A percentile compares a stretch with the other conserved stretches of the same genome.
phyloP scores from a whole-genome alignment of 2,797 vertebrate genomes.

The Loris lydekkerianus region DNA sequence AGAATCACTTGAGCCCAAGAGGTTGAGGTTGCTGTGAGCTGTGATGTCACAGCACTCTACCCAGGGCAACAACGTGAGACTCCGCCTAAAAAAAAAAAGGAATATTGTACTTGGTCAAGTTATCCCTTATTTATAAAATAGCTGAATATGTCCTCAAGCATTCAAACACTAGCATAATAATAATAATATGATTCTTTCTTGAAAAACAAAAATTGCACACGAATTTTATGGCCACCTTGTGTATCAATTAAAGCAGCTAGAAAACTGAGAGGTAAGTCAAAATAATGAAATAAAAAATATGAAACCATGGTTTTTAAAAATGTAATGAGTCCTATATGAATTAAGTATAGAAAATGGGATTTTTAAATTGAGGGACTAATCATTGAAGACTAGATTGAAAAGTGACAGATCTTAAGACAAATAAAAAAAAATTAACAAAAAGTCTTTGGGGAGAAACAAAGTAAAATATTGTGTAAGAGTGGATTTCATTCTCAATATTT shows the following conservation, averaged over 20 bases:
- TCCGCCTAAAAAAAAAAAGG: no score
- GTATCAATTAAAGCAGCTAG: slow-evolving; percentile 12
- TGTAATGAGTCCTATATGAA: neutral
- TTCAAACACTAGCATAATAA: slow-evolving; percentile 48
- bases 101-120: neutral
- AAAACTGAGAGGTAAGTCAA: slow-evolving; percentile 34
- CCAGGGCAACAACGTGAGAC: no score
- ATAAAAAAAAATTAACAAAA: neutral
- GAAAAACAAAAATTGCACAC: slow-evolving; percentile 26
- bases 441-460: neutral
- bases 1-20: no score
- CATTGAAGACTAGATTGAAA: neutral
- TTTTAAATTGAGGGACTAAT: neutral
- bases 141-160: slow-evolving; percentile 12
- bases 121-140: slow-evolving; percentile 36
- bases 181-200: slow-evolving; percentile 28
- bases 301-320: slow-evolving; percentile 18
- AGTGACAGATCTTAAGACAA: neutral
- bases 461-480: neutral
- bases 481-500: neutral
- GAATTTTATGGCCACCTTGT: neutral
- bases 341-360: slow-evolving; percentile 31
- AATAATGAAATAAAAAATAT: slow-evolving; percentile 29
- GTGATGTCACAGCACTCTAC: no score
- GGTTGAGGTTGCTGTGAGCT: no score